Evolutionary conservation across 2,797 vertebrate species (phyloP), one percentile per base, ranked within the genome.

Genomic region (Coregonus ussuriensis): DNA sequence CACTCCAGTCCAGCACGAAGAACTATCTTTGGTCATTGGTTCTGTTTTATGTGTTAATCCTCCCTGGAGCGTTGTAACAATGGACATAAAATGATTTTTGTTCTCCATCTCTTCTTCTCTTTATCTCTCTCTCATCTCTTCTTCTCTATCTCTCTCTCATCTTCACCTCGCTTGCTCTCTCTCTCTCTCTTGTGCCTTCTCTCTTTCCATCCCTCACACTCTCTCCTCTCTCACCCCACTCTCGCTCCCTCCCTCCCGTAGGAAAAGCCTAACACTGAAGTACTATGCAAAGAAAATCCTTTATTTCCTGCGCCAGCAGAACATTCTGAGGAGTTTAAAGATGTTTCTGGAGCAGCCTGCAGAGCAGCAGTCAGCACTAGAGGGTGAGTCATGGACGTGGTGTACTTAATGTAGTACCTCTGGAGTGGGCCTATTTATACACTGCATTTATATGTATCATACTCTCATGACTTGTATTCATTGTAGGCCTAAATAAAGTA

Each of bases 241-340:
- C 37, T 54, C 21, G 1, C 6, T 33, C 15, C 9, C 35, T 52
- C 9, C 66, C 16, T 69, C 70, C 41, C 85, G 71, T 82, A 99
- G 98, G 92, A 98, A 97, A 93, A 96, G 95, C 81, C 91, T 99
- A 91, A 98, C 97, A 0, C 91, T 97, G 93, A 99, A 99, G 85
- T 99, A 99, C 92, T 99, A 99, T 87, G 97, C 97, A 88, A 98
- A 97, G 94, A 99, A 99, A 94, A 98, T 99, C 82, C 96, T 99
- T 15, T 99, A 98, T 91, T 99, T 97, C 91, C 94, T 99, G 75
- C 95, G 96, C 51, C 98, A 99, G 62, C 96, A 99, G 93, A 97
- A 97, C 65, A 97, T 98, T 63, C 79, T 99, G 72, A 95, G 95
- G 85, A 96, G 94, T 80, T 92, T 99, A 83, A 99, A 98, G 92